Conservation (phyloP, 2,888 invertebrate species). For the Onchidella celtica region DNA sequence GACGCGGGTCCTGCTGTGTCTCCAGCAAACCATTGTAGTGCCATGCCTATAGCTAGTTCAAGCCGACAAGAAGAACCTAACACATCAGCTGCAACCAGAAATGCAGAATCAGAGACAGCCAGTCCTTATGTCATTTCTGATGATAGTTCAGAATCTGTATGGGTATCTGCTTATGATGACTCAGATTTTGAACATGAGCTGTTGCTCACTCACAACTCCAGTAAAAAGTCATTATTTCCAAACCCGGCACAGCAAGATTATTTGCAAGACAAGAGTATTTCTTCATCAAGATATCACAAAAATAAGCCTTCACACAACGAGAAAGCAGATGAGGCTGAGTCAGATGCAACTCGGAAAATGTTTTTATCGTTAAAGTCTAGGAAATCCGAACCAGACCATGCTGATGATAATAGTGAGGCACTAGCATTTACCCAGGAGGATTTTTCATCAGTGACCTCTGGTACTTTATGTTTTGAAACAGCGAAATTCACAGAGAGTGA, state of each 20-base stretch:
- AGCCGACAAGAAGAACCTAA: background rate
- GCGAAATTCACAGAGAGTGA: background rate
- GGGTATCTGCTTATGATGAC: conserved; percentile 29
- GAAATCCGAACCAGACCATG: background rate
- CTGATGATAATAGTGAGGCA: background rate
- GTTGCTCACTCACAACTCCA: no score
- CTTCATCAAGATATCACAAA: conserved; percentile 23
- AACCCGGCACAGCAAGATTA: background rate
- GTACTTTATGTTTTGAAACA: conserved; percentile 11
- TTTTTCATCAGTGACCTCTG: background rate
- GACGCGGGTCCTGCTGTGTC: background rate
- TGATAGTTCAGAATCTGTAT: background rate
- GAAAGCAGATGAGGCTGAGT: no score
- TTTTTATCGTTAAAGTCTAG: conserved; percentile 8
- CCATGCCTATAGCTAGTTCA: background rate
- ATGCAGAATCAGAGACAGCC: background rate
- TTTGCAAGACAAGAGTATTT: conserved; percentile 13
- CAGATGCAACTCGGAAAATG: background rate
- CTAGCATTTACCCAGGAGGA: background rate
- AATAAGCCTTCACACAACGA: no score
- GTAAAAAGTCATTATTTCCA: background rate
- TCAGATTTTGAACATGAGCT: background rate
- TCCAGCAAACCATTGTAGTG: background rate
- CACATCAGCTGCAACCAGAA: background rate
- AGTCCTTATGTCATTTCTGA: background rate